These are phyloP conservation scores for Lota lota DNA, from an alignment of 2,113 vertebrate genomes.

Conservation along the genomic window DNA sequence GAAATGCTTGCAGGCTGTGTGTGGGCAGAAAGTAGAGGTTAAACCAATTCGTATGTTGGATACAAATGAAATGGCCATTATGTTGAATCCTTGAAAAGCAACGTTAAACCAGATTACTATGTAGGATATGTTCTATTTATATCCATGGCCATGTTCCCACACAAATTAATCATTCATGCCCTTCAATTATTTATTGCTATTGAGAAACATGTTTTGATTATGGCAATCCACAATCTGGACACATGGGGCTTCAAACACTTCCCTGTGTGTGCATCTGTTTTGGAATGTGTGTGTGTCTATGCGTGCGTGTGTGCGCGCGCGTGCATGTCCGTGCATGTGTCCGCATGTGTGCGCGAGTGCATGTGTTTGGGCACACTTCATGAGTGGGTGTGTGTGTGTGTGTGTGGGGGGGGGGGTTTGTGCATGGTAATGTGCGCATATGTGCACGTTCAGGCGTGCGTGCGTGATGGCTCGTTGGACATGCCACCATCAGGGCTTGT, in stretches of 20 bases:
- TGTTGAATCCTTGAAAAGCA: conserved; percentile 34
- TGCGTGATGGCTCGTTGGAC: not conserved
- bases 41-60: conserved; percentile 16
- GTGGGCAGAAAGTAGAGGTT: conserved; percentile 7
- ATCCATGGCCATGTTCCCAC: conserved; percentile 52
- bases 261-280: conserved; percentile 35
- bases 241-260: conserved; percentile 38
- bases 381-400: not conserved
- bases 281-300: not conserved
- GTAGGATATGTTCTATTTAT: conserved; percentile 43
- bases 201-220: conserved; percentile 54
- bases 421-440: no score
- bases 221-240: conserved; percentile 39
- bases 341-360: not conserved
- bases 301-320: no score
- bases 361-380: not conserved
- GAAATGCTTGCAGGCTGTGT: not conserved
- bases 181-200: conserved; percentile 68
- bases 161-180: conserved; percentile 62
- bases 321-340: not conserved
- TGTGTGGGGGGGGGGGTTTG: not conserved
- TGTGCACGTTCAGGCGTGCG: conserved; percentile 14
- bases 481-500: conserved; percentile 48
- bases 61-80: conserved; percentile 1
- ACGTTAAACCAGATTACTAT: conserved; percentile 17